Conservation (phyloP, 2,797 vertebrate species). For the Natrix natrix region DNA sequence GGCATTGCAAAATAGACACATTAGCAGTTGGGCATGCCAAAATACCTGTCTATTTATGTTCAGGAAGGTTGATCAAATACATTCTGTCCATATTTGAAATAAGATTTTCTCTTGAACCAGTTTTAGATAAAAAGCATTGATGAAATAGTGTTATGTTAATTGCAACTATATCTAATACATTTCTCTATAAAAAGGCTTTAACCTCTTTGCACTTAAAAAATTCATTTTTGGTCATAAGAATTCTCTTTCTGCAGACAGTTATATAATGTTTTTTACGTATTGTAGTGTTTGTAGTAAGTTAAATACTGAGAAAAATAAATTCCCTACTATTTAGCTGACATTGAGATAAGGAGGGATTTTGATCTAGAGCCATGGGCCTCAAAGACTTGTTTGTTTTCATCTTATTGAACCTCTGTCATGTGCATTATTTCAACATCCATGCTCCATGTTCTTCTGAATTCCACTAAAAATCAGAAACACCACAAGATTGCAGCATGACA, state of each 20-base stretch:
- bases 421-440: slow-evolving; percentile 28
- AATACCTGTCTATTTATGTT: not conserved
- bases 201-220: not conserved
- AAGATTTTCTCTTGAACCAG: not conserved
- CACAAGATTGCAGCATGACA: slow-evolving; percentile 47
- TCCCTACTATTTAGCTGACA: not conserved
- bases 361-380: not conserved
- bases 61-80: not conserved
- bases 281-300: not conserved
- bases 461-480: slow-evolving; percentile 10
- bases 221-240: not conserved
- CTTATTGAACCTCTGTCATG: slow-evolving; percentile 10
- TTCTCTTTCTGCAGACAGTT: not conserved
- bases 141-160: not conserved
- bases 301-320: not conserved
- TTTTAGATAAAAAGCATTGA: not conserved
- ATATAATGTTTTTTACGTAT: not conserved
- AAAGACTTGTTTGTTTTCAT: slow-evolving; percentile 7
- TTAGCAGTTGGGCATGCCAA: not conserved
- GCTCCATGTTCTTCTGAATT: not conserved
- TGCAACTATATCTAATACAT: not conserved
- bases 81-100: not conserved
- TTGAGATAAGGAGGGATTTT: not conserved
- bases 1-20: not conserved
- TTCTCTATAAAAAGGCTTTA: not conserved